phyloP scores from a whole-genome alignment of 1,140 invertebrate genomes.

The Eubasilissa regina region DNA sequence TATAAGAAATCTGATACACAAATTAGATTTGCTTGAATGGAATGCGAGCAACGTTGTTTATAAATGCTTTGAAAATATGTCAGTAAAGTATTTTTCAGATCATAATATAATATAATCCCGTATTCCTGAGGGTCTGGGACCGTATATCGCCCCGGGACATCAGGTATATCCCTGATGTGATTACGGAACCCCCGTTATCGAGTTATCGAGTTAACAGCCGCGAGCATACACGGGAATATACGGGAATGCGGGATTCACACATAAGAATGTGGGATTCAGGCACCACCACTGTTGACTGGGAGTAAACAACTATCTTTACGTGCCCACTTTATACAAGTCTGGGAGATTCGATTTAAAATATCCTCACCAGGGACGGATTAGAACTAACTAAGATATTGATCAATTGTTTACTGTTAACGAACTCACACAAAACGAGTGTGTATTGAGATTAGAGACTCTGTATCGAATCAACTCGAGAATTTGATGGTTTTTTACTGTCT shows the following conservation, averaged over 20 bases:
- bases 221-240: constrained; percentile 8
- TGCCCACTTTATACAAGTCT: constrained; percentile 11
- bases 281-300: constrained; percentile 15
- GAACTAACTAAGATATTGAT: neutral
- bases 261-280: constrained; percentile 15
- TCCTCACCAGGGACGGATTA: neutral
- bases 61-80: too few relatives aligned
- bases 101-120: neutral
- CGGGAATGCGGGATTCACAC: constrained; percentile 24
- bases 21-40: too few relatives aligned
- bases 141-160: constrained; percentile 17
- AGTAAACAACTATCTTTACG: constrained; percentile 29
- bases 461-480: too few relatives aligned
- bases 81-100: too few relatives aligned
- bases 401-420: too few relatives aligned
- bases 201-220: constrained; percentile 34
- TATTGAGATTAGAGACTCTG: too few relatives aligned
- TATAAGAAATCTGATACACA: too few relatives aligned
- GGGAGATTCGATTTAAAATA: constrained; percentile 32
- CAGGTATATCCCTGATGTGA: constrained; percentile 27
- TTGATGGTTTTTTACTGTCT: too few relatives aligned
- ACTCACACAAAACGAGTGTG: too few relatives aligned
- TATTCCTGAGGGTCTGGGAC: constrained; percentile 11
- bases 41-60: too few relatives aligned
- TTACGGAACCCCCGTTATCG: constrained; percentile 22